phyloP scores from a whole-genome alignment of 2,113 vertebrate genomes.

The Phyllostomus discolor region DNA sequence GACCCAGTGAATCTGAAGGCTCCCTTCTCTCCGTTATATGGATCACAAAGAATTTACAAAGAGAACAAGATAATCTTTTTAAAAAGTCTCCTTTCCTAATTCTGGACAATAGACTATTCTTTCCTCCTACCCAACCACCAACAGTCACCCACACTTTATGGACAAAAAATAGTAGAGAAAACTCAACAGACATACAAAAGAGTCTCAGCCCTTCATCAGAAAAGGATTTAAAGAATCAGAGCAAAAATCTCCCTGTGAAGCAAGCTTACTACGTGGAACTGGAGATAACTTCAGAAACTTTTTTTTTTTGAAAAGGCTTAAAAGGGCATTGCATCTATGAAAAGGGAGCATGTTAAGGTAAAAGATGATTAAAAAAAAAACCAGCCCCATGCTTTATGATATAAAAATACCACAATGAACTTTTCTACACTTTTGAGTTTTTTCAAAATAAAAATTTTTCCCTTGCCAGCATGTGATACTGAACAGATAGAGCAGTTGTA shows the following conservation, averaged over 20 bases:
- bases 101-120: conserved; percentile 20
- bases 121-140: neutral
- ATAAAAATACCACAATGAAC: conserved; percentile 29
- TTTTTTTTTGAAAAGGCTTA: conserved; percentile 52
- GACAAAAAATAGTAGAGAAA: conserved; percentile 36
- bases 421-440: conserved; percentile 32
- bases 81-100: conserved; percentile 8
- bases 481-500: neutral
- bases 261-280: conserved; percentile 18
- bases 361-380: conserved; percentile 7
- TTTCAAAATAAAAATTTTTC: conserved; percentile 39
- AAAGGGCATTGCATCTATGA: neutral
- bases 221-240: conserved; percentile 56
- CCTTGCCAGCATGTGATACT: neutral
- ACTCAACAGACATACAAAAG: conserved; percentile 38
- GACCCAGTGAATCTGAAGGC: neutral
- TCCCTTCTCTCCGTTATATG: neutral
- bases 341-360: conserved; percentile 12
- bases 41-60: conserved; percentile 29
- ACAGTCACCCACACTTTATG: conserved; percentile 12
- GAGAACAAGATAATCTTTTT: neutral
- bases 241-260: conserved; percentile 51
- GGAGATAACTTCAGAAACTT: conserved; percentile 41
- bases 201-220: conserved; percentile 46
- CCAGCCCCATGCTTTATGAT: neutral